Base-by-base conservation (phyloP, 2,888 invertebrate species). In the Eudemis profundana region DNA sequence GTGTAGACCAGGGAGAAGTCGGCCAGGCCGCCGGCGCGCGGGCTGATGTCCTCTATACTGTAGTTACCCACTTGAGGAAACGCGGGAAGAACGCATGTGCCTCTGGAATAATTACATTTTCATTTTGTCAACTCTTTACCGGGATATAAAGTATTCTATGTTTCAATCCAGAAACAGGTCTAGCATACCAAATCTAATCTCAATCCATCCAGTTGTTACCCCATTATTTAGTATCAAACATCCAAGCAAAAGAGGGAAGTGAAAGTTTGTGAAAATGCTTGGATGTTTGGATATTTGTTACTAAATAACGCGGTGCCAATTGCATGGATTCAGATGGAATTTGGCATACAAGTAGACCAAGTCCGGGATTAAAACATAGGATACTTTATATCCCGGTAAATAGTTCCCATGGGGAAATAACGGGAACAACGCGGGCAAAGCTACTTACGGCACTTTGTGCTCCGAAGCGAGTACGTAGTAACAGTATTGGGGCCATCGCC, bases 1-100 rank as follows among this genome's bases (percentile, higher is more conserved):
- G 36, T 14, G 53, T 53, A 61, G 36, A 0, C 4, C n/a, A 61
- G 61, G 10, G 53, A 46, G 36, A 53, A 61, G 36, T 61, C 61
- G 14, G 61, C 61, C 1, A 23, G 15, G 8, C 15, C 17, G 1
- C 2, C 36, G 15, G 23, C 36, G 36, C 51, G 51, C 1, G 2
- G 36, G 5, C 14, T 12, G 15, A 61, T 38, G 27, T 27, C 61
- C 17, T 8, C 15, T 42, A 61, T 36, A 21, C 15, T 53, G 53
- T 61, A 61, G 46, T 10, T 15, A 7, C 61, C 61, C 15, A 23
- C 3, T 4, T 1, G 15, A 3, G 61, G 46, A 12, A 15, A 38
- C 0, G 33, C 33, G 7, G 61, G 61, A 0, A 61, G 23, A 1
- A 15, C 2, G 27, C 61, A 61, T 7, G 61, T 53, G 12, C 53